phyloP scores from a whole-genome alignment of 1,140 invertebrate species.

The Tribolium madens region DNA sequence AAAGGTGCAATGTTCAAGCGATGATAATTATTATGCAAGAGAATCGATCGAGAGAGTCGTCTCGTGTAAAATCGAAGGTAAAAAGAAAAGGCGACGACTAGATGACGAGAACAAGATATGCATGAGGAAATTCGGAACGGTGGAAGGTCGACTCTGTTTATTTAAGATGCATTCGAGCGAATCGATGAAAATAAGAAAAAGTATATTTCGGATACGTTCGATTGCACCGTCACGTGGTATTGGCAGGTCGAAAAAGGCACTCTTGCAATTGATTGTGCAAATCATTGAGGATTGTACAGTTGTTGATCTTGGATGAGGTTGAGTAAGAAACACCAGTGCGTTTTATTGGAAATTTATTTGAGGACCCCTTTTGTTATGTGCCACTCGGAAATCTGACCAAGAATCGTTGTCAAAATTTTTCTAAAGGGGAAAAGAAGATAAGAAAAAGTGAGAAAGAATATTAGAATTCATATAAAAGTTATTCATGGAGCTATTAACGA shows the following conservation, averaged over 20 bases:
- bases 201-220: slow-evolving; percentile 12
- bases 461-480: too few relatives aligned
- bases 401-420: too few relatives aligned
- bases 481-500: too few relatives aligned
- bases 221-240: slow-evolving; percentile 8
- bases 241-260: background rate
- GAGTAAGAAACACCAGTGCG: background rate
- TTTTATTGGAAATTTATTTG: too few relatives aligned
- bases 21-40: slow-evolving; percentile 30
- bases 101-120: slow-evolving; percentile 11
- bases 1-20: slow-evolving; percentile 26
- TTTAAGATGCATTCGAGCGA: slow-evolving; percentile 18
- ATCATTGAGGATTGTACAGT: slow-evolving; percentile 12
- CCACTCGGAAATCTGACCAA: too few relatives aligned
- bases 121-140: slow-evolving; percentile 19
- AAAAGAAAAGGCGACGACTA: background rate
- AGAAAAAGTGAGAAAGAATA: too few relatives aligned
- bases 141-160: slow-evolving; percentile 31
- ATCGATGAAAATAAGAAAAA: background rate
- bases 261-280: slow-evolving; percentile 29
- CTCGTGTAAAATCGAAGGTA: slow-evolving; percentile 2
- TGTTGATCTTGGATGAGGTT: slow-evolving; percentile 1
- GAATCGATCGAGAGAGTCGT: slow-evolving; percentile 2
- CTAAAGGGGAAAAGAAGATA: too few relatives aligned
- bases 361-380: too few relatives aligned